phyloP scores from a whole-genome alignment of 2,797 vertebrate genomes.

The Sebastes trivittatus region DNA sequence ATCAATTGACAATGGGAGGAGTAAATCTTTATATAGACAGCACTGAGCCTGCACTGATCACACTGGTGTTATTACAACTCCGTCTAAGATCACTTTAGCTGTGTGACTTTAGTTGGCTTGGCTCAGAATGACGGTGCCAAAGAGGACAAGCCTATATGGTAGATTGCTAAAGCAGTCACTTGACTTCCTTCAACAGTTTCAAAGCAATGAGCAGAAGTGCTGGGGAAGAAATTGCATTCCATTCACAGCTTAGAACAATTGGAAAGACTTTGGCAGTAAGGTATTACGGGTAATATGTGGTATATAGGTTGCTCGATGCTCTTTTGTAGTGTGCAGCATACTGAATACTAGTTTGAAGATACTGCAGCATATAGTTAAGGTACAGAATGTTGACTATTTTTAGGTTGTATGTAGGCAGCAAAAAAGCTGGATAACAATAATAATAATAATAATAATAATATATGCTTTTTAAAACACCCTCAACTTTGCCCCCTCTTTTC shows the following conservation, averaged over 20 bases:
- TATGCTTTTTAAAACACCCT: background rate
- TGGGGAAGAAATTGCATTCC: background rate
- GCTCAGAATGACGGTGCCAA: background rate
- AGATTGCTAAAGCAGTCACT: background rate
- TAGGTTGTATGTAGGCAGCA: background rate
- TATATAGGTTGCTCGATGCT: background rate
- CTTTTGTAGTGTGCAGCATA: background rate
- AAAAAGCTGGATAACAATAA: background rate
- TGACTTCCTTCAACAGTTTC: background rate
- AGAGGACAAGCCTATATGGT: background rate
- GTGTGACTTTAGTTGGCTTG: background rate
- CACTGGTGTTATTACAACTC: slow-evolving; percentile 6
- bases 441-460: background rate
- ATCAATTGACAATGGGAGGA: slow-evolving; percentile 33
- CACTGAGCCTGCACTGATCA: slow-evolving; percentile 22
- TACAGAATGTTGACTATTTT: background rate
- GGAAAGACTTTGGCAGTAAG: background rate
- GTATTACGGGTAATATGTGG: background rate
- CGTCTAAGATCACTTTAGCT: slow-evolving; percentile 8
- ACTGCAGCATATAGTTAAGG: background rate
- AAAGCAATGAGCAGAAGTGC: slow-evolving; percentile 3
- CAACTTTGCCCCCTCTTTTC: background rate
- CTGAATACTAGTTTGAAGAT: background rate
- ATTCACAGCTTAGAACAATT: background rate
- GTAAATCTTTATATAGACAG: slow-evolving; percentile 41